Percentiles rank a stretch among this genome's conserved stretches.
phyloP scores from a whole-genome alignment of 2,797 vertebrate species.

The Atherinosoma microstoma region DNA sequence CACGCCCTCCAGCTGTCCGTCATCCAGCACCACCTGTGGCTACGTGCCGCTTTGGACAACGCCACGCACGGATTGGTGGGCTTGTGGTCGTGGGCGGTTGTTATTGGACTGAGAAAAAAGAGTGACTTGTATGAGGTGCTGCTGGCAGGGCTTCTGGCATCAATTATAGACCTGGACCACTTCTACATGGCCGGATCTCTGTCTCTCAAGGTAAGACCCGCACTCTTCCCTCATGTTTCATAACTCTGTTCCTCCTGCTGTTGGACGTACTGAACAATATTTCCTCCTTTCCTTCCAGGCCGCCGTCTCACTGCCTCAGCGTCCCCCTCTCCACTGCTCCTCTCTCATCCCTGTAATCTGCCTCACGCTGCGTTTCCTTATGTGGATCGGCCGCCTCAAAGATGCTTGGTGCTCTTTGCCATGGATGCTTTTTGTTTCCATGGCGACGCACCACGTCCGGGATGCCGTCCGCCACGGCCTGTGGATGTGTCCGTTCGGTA shows the following conservation, averaged over 20 bases:
- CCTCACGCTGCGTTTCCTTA: constrained; percentile 88
- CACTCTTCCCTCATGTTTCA: neutral
- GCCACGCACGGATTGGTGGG: constrained; percentile 89
- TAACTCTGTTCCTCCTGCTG: neutral
- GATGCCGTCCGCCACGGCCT: constrained; percentile 93
- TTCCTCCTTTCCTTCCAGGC: constrained; percentile 78
- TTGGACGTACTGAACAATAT: neutral
- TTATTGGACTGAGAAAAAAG: constrained; percentile 92
- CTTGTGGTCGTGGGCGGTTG: constrained; percentile 96
- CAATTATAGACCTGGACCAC: constrained; percentile 94
- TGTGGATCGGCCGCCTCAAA: constrained; percentile 92
- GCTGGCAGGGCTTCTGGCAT: constrained; percentile 92
- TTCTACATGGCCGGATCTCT: constrained; percentile 92
- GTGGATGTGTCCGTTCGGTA: constrained; percentile 95
- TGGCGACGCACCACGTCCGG: constrained; percentile 94
- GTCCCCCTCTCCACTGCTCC: constrained; percentile 95
- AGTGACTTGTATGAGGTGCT: constrained; percentile 92
- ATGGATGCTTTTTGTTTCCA: constrained; percentile 95
- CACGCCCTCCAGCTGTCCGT: constrained; percentile 85
- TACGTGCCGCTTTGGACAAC: constrained; percentile 90
- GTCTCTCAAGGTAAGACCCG: constrained; percentile 88
- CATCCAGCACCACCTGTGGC: constrained; percentile 91
- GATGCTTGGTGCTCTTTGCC: constrained; percentile 96
- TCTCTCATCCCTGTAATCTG: constrained; percentile 90
- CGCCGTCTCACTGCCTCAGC: constrained; percentile 89